Evolutionary conservation across 2,888 invertebrate species (phyloP), one percentile per base, ranked within the genome.

Genomic region (Leptinotarsa haldemani): DNA sequence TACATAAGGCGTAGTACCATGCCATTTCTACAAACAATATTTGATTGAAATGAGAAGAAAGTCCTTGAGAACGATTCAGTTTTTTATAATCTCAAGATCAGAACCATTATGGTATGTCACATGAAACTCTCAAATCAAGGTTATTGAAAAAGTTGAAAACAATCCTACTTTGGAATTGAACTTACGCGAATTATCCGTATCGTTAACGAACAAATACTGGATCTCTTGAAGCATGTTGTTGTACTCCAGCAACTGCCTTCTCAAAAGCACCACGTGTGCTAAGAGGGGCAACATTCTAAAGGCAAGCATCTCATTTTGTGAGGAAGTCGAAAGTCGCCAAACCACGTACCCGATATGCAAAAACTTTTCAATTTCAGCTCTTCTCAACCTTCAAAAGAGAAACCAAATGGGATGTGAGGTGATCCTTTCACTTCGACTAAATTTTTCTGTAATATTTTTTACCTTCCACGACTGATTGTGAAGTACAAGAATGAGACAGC

Each of bases 1-100:
- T 83, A 56, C 90, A 89, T 40, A 90, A 86, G 9, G 89, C 89
- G 82, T 90, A 91, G 82, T 91, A 93, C 91, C 91, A 92, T 1
- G 90, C 89, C 79, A 88, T 88, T 61, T 90, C 91, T 85, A 52
- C 46, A 68, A 77, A 76, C 0, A n/a, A 50, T 16, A 50, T 15
- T 5, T 50, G 15, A 50, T 16, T 5, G 1, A 16, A 50, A 1
- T 15, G 13, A n/a, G 0, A 16, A 5, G 4, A 50, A 50, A 4
- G 16, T 15, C 5, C 16, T 4, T 16, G 15, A n/a, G n/a, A 50
- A 50, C 4, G 2, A 50, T 50, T 50, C 4, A 48, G 48, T 1
- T 16, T 48, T 48, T 48, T 16, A 30, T 30, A 30, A 30, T 30
- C 48, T 48, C 15, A n/a, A 50, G 50, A 50, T 50, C n/a, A 50